Evolutionary conservation across 30 jellyfish, hydroid and myxozoan genomes (phyloP), one percentile per base, ranked within the genome.

Genomic region (Chrysaora quinquecirrha): DNA sequence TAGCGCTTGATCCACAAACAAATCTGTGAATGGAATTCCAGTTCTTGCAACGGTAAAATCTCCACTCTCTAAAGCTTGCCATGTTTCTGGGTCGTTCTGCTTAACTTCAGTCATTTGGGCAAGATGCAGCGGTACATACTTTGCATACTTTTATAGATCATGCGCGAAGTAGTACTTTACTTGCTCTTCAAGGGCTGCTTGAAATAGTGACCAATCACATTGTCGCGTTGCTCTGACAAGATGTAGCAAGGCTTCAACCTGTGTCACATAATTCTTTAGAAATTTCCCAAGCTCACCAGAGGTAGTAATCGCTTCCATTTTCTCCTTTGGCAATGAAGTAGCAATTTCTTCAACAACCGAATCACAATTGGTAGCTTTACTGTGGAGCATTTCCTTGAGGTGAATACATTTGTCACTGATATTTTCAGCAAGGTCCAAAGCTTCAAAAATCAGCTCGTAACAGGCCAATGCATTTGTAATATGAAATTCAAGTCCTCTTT

Each of bases 171-270:
- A 73, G 52, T 73, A 54, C 60, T 73, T 54, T 23, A 73, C 85
- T 22, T 73, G 85, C 19, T 69, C 81, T 69, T 69, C 65, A 22
- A 73, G 72, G 84, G 84, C 84, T 14, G 74, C 6, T 30, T 34
- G 23, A 30, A 2, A 73, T 29, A 73, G 76, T 20, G 47, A 4
- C 56, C 25, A 32, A 46, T 54, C 72, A 73, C 76, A 28, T 73
- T 73, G 73, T n/a, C 85, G 28, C 18, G 75, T 10, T 21, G 85
- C 85, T 73, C 85, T 73, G 56, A 73, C 33, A 28, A 73, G 85
- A 46, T 27, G 85, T 7, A 73, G 29, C 74, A 73, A 50, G 48
- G 32, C 33, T 73, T 50, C 73, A 48, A 46, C 61, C 33, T 73
- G 85, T 16, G n/a, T 28, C 47, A 73, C 38, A 68, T 73, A 73